Evolutionary conservation across 2,888 invertebrate species (phyloP), one percentile per base, ranked within the genome.

Genomic region (Colostygia pectinataria): DNA sequence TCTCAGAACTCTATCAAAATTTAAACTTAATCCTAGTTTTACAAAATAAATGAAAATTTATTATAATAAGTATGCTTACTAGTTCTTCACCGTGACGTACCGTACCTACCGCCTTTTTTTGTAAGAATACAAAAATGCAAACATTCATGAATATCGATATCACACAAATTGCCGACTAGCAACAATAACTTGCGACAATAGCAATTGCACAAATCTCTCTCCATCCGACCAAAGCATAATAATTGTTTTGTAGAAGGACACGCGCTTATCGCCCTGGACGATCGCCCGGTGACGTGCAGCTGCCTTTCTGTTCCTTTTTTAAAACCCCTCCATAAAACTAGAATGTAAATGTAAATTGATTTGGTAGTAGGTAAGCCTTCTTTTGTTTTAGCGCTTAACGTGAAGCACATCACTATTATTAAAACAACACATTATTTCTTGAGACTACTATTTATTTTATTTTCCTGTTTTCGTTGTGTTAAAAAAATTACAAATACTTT

Each of bases 171-270:
- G 64, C 59, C 63, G 46, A 40, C 41, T 39, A 52, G 55, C 66
- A 70, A 80, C 78, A 78, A 80, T 74, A 74, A 70, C 68, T 66
- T 63, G 65, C 61, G 53, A 71, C 68, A 76, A 77, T 71, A 73
- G 74, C 61, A 63, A 73, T 82, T 84, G 77, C 77, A 72, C 77
- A 83, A 85, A 80, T 81, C 81, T 75, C 70, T 66, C 68, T 65
- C 68, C 64, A 60, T 61, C 63, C 68, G 63, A 72, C 70, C 70
- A 71, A 73, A 71, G 72, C 74, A 72, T 72, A 71, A 77, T 85
- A 83, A 88, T 88, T 87, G 86, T 84, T 87, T 83, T 77, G 83
- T 82, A 73, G 81, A 84, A 86, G 84, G 86, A 87, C 86, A 80
- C 66, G 61, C 59, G 69, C 68, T 79, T 85, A 88, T 86, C 87